A percentile compares a stretch with the other conserved stretches of the same genome.
These are phyloP conservation scores for Bucco capensis DNA, from an alignment of 2,113 vertebrate genomes.

Conservation along the genomic window DNA sequence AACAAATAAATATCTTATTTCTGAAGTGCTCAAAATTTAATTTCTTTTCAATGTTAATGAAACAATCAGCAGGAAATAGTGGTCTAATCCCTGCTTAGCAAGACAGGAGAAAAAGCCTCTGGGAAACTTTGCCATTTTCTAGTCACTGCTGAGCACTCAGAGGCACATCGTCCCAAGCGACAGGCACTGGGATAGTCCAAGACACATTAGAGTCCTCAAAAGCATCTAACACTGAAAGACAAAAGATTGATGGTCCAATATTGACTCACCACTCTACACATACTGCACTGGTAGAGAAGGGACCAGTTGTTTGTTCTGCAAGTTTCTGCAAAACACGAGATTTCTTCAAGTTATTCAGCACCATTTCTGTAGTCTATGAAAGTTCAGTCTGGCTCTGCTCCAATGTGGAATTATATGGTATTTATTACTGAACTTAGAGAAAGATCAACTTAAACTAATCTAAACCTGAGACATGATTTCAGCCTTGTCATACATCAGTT, in stretches of 20 bases:
- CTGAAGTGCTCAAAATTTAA: not conserved
- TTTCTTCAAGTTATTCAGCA: not conserved
- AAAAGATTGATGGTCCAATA: not conserved
- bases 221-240: not conserved
- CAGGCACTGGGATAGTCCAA: not conserved
- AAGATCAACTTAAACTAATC: not conserved
- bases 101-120: not conserved
- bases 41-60: not conserved
- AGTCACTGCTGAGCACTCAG: not conserved
- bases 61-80: not conserved
- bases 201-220: not conserved
- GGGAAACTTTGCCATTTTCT: not conserved
- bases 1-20: not conserved
- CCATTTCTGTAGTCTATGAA: not conserved
- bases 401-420: not conserved
- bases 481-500: conserved; percentile 24
- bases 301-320: not conserved
- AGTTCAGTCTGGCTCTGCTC: not conserved
- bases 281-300: not conserved
- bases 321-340: rapidly evolving
- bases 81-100: not conserved
- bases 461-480: not conserved
- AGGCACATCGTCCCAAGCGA: not conserved
- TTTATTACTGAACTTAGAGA: not conserved
- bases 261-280: not conserved